Base-by-base conservation (phyloP, 37 sponge, comb jelly and placozoan species). In the Halisarca cf. caerulea region DNA sequence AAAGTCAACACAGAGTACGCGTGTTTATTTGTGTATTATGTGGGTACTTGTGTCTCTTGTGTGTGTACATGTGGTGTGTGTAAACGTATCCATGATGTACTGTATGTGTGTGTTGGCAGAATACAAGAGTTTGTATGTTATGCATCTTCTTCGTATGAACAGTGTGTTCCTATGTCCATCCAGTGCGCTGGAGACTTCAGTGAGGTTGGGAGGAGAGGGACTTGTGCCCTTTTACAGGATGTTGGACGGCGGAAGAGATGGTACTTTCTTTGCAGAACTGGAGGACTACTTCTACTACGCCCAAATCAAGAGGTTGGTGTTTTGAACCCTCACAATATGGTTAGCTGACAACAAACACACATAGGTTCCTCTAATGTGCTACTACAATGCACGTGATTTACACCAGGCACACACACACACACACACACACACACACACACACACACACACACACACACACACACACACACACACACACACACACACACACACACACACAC, bases 211-310 rank as follows among this genome's bases (percentile, higher is more conserved):
- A 40, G 99, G 99, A 27, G 85, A 82, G 3, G 99, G 84, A 37
- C 79, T 98, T 74, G 85, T 59, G 17, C 99, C 99, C 3, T 98
- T 98, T 89, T 98, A 98, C 58, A 78, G 87, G 40, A 87, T 98
- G 84, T 81, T 98, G 61, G 95, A 98, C 37, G 99, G 99, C 51
- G 99, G 99, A 23, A 83, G 93, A 58, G 91, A 91, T 35, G 99
- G 99, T 23, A 90, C 83, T 75, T 94, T 98, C 64, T 96, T 88
- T 80, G 40, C 85, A 11, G 97, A 98, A 66, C 80, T 98, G 86
- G 97, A 98, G 74, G 93, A 98, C 27, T 92, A 89, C 82, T 98
- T 98, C 93, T 98, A 96, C 88, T 98, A 98, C 82, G 92, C 97
- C 33, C 99, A 98, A 60, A 91, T 98, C 62, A 92, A 83, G 54